These are phyloP conservation scores for Drosophila arizonae DNA, from an alignment of 1,140 invertebrate species.

Conservation along the genomic window DNA sequence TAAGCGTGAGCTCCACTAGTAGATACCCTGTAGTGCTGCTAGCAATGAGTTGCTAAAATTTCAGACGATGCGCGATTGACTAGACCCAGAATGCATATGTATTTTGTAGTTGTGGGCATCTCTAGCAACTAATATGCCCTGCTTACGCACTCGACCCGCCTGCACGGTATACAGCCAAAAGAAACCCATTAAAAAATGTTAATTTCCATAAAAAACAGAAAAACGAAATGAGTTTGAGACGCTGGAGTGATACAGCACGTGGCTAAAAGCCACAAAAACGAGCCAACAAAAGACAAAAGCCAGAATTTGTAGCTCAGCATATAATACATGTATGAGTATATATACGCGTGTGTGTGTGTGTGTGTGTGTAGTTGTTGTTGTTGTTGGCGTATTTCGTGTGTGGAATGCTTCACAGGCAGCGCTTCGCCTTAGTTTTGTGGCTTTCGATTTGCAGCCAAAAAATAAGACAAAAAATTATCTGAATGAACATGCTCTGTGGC, in stretches of 20 bases:
- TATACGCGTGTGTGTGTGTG: slow-evolving; percentile 1
- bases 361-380: not conserved
- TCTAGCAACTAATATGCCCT: too few species aligned
- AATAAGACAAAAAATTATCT: not conserved
- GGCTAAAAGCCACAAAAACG: slow-evolving; percentile 69
- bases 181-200: slow-evolving; percentile 77
- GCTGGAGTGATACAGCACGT: slow-evolving; percentile 50
- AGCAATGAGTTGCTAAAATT: too few species aligned
- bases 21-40: too few species aligned
- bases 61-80: too few species aligned
- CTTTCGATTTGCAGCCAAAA: slow-evolving; percentile 35
- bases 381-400: not conserved
- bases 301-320: slow-evolving; percentile 18
- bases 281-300: slow-evolving; percentile 21
- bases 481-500: not conserved
- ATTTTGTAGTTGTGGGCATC: too few species aligned
- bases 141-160: too few species aligned
- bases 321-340: too few species aligned
- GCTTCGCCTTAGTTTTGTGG: slow-evolving; percentile 10
- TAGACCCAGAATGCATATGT: too few species aligned
- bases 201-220: slow-evolving; percentile 64
- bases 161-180: slow-evolving; percentile 18
- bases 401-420: not conserved
- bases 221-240: not conserved
- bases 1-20: too few species aligned